phyloP scores from a whole-genome alignment of 2,888 invertebrate species.

The Thecophora atra region DNA sequence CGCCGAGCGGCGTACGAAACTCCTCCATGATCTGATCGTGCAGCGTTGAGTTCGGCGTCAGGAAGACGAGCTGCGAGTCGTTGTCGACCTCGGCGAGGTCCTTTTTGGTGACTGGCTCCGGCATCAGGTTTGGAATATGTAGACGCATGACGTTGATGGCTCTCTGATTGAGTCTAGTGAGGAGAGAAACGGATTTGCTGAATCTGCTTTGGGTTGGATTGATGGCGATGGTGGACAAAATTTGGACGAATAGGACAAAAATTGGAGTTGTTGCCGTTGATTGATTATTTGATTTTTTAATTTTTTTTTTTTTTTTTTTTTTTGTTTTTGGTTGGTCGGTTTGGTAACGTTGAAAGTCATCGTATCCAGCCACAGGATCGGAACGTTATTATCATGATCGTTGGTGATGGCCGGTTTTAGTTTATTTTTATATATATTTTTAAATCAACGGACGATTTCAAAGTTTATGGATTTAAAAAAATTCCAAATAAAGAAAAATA shows the following conservation, averaged over 20 bases:
- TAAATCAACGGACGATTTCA: neutral
- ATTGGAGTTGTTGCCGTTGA: neutral
- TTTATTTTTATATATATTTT: neutral
- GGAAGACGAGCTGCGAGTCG: slow-evolving; percentile 55
- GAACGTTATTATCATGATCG: neutral
- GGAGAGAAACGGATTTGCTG: slow-evolving; percentile 66
- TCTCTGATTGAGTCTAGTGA: slow-evolving; percentile 66
- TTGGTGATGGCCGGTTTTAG: neutral
- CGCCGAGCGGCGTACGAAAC: slow-evolving; percentile 61
- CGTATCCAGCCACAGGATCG: neutral
- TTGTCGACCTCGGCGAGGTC: slow-evolving; percentile 53
- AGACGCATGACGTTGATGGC: slow-evolving; percentile 63
- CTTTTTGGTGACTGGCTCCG: slow-evolving; percentile 47
- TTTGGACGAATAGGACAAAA: neutral
- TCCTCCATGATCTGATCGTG: slow-evolving; percentile 57
- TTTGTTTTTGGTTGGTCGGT: too few species aligned
- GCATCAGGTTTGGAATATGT: slow-evolving; percentile 59
- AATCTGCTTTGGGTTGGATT: slow-evolving; percentile 54
- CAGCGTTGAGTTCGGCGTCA: slow-evolving; percentile 64
- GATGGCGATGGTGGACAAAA: neutral
- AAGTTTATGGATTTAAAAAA: neutral
- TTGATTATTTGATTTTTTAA: too few species aligned
- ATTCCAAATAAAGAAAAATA: slow-evolving; percentile 34
- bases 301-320: slow-evolving; percentile 6
- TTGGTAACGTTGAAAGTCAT: neutral